Base-by-base conservation (phyloP, 2,797 vertebrate species). In the Alcedo quadribrachys region DNA sequence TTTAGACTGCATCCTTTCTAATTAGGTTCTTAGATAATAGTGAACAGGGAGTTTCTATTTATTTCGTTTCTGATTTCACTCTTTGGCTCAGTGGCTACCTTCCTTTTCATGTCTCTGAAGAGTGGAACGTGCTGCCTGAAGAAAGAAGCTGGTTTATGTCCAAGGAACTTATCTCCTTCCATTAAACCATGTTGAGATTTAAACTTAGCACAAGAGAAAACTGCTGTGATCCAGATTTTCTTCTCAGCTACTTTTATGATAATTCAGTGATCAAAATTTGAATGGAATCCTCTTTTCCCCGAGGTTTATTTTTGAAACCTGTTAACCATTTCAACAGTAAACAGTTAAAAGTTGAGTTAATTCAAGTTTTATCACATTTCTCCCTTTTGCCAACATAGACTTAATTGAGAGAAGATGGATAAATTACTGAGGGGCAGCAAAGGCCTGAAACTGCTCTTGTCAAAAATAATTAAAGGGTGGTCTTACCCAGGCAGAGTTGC, bases 1-100 rank as follows among this genome's bases (percentile, higher is more conserved):
- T 87, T 82, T n/a, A 67, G 61, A n/a, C 40, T 70, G 30, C 35
- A 53, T 67, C 25, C n/a, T 54, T 81, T 85, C 42, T 89, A 74
- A 87, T 87, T 69, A 68, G 20, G 33, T 78, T 80, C 12, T 42
- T 17, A 77, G 42, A 58, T 78, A 77, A 80, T 37, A 70, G 28
- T 27, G 40, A 80, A 57, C 19, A 73, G 40, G 28, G 48, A 89
- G 28, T 45, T 82, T 89, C 45, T 65, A 25, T 54, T 40, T 42
- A 4, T 68, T 93, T 77, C 42, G 45, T 73, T 93, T 74, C 75
- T 87, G 57, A 80, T 77, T 85, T 96, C 33, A 85, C 11, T 7
- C 67, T 81, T 82, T 89, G 61, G n/a, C 87, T 93, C 2, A 1
- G 45, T 81, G 62, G 58, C 80, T 71, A 51, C 9, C 42, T 93